A percentile compares a stretch with the other conserved stretches of the same genome.
Conservation (phyloP, 1,140 invertebrate genomes). For the Zaprionus vittiger region DNA sequence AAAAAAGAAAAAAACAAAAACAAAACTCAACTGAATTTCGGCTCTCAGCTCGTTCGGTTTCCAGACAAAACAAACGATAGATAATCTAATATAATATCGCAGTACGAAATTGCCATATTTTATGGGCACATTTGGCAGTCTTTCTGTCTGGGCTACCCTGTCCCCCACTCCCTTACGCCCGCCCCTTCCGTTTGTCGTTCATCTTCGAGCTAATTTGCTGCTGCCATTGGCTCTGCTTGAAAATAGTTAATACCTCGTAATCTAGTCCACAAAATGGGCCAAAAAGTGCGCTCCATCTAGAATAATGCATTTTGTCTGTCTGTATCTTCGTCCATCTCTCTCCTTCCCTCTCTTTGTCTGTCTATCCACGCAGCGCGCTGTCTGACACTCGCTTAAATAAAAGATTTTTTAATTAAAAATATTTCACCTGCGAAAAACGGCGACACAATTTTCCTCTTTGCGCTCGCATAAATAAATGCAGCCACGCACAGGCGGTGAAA, state of each 20-base stretch:
- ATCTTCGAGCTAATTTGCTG: conserved; percentile 25
- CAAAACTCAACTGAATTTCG: conserved; percentile 20
- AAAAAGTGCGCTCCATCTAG: conserved; percentile 1
- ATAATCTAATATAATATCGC: conserved; percentile 21
- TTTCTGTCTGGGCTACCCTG: not conserved
- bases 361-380: conserved; percentile 12
- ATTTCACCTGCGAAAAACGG: conserved; percentile 72
- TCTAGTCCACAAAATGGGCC: conserved; percentile 12
- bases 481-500: conserved; percentile 43
- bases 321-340: not conserved
- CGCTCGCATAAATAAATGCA: conserved; percentile 72
- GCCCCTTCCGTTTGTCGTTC: not conserved
- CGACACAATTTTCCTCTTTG: conserved; percentile 79
- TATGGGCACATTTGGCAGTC: conserved; percentile 16
- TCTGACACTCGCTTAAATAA: conserved; percentile 76
- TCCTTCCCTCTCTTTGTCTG: not conserved
- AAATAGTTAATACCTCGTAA: conserved; percentile 54
- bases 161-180: not conserved
- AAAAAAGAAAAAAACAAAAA: not conserved
- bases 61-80: conserved; percentile 31
- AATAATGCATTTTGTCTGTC: conserved; percentile 43
- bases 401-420: conserved; percentile 82
- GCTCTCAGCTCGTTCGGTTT: conserved; percentile 2
- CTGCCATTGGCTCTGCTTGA: conserved; percentile 13
- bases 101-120: conserved; percentile 25